Evolutionary conservation across 2,797 vertebrate genomes (phyloP).

Genomic region (Brotula barbata): DNA sequence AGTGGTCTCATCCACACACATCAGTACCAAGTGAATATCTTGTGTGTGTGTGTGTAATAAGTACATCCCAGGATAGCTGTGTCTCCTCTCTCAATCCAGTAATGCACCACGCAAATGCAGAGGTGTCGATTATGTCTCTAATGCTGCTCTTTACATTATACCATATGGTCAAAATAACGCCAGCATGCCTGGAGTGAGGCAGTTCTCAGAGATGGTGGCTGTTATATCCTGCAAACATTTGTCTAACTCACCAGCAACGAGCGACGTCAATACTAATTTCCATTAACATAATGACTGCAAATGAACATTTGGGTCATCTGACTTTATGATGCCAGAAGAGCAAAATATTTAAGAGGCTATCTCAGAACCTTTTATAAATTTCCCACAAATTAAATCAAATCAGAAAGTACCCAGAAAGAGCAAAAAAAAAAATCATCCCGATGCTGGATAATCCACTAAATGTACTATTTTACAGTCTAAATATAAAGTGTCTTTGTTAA

Average conservation of each 20-base stretch:
- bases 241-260: constrained; percentile 46
- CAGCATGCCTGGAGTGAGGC: constrained; percentile 44
- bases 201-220: constrained; percentile 40
- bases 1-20: constrained; percentile 37
- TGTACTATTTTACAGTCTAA: not conserved
- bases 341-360: constrained; percentile 52
- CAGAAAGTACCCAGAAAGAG: constrained; percentile 16
- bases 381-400: constrained; percentile 47
- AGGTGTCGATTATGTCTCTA: constrained; percentile 31
- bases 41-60: constrained; percentile 12
- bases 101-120: constrained; percentile 29
- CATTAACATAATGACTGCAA: constrained; percentile 72
- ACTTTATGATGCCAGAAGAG: constrained; percentile 57
- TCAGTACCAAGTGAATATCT: constrained; percentile 33
- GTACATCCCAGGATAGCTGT: constrained; percentile 2
- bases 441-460: not conserved
- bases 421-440: too few species aligned
- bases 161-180: constrained; percentile 31
- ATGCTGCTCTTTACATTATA: not conserved
- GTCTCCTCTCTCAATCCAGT: constrained; percentile 41
- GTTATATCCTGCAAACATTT: constrained; percentile 59
- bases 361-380: constrained; percentile 31
- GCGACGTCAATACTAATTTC: constrained; percentile 68
- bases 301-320: constrained; percentile 63
- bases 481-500: too few species aligned